Base-by-base conservation (phyloP, 1,140 invertebrate genomes). In the Macrocentrus cingulum region DNA sequence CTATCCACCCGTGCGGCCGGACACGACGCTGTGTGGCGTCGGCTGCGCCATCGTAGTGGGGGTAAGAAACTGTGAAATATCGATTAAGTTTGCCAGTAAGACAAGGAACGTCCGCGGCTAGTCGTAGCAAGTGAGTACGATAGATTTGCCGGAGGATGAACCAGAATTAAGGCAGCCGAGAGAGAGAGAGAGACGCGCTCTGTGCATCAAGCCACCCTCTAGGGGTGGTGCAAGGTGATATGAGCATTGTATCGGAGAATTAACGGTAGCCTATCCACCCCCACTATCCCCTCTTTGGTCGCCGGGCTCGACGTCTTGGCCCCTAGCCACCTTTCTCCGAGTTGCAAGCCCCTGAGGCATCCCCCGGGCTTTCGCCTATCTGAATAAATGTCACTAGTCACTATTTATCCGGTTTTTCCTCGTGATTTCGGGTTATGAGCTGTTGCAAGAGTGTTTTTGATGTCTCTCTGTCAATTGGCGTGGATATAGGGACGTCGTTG, bases 181-280 rank as follows among this genome's bases (percentile, higher is more conserved):
- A 64, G 63, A 57, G 61, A 56, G 52, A 56, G 39, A 11, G 50
- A 41, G 61, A 64, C 69, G 69, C 68, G 71, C 71, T n/a, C n/a
- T n/a, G n/a, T n/a, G n/a, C n/a, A n/a, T n/a, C n/a, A n/a, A n/a
- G n/a, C n/a, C n/a, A n/a, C n/a, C n/a, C n/a, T n/a, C n/a, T n/a
- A 73, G 70, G 67, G 62, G 63, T 68, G 66, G 70, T 66, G 70
- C 68, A 65, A 79, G 76, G 76, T 77, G 78, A 79, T 80, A 79
- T 79, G 78, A 79, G 78, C 77, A 80, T 80, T 79, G 78, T 80
- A 79, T 80, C 76, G 78, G 76, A 76, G 77, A 80, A 80, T 80
- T 80, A 80, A 80, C 76, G 76, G 72, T 67, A 67, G 72, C 66
- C 65, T 65, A n/a, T 62, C 64, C 61, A 41, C 60, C 57, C 48